A percentile compares a stretch with the other conserved stretches of the same genome.
Conservation (phyloP, 23 tunicate genomes). For the Ciona savignyi region DNA sequence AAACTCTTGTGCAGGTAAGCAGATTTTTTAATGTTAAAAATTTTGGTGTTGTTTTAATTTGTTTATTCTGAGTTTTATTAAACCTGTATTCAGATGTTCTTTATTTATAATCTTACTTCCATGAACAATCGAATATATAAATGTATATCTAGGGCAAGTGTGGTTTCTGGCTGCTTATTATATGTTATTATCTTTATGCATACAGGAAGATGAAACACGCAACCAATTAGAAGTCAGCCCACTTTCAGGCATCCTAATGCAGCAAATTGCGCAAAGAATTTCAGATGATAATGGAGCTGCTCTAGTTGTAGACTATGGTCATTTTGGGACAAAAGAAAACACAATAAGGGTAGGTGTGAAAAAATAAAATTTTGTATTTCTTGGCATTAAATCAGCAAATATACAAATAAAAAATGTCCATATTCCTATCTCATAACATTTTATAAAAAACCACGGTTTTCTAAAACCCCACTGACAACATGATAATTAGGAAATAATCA, state of each 20-base stretch:
- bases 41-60: background rate
- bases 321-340: constrained; percentile 72
- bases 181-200: background rate
- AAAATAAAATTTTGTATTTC: background rate
- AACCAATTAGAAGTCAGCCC: constrained; percentile 81
- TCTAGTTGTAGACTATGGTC: constrained; percentile 89
- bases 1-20: constrained; percentile 41
- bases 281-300: constrained; percentile 32
- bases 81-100: too few species aligned
- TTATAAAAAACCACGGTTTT: too few species aligned
- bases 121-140: too few species aligned
- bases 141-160: too few species aligned
- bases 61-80: too few species aligned
- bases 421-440: too few species aligned
- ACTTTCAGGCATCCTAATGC: constrained; percentile 20
- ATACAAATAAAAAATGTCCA: background rate
- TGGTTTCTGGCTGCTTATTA: too few species aligned
- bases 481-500: too few species aligned
- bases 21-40: background rate
- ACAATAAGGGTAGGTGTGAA: constrained; percentile 52
- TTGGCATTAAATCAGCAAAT: background rate
- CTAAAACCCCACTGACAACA: too few species aligned
- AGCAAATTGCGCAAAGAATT: constrained; percentile 41
- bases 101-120: too few species aligned
- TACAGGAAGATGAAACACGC: constrained; percentile 50